Percentiles rank a stretch among this genome's conserved stretches.
phyloP scores from a whole-genome alignment of 2,113 vertebrate genomes.

The Vulpes ferrilata region DNA sequence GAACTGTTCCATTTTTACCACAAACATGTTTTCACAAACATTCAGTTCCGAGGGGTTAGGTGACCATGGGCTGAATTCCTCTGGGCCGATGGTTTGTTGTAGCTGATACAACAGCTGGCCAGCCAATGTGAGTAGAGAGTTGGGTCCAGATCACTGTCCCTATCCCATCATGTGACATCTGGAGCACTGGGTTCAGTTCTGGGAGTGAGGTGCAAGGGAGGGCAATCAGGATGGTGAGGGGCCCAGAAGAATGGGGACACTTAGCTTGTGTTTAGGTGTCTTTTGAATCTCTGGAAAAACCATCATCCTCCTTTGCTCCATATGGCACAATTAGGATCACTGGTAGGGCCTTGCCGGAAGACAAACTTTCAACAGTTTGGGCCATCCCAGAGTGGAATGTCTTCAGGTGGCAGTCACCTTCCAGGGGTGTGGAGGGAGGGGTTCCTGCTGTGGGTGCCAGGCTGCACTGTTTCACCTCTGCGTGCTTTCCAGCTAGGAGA shows the following conservation, averaged over 20 bases:
- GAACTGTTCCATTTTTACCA: not conserved
- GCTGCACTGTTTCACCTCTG: not conserved
- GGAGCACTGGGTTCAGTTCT: not conserved
- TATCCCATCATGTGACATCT: not conserved
- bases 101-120: not conserved
- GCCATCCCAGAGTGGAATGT: not conserved
- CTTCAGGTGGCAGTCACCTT: not conserved
- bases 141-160: not conserved
- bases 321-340: not conserved
- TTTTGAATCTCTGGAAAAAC: not conserved
- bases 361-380: not conserved
- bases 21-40: not conserved
- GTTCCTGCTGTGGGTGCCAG: rapidly evolving
- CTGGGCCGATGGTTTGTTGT: not conserved
- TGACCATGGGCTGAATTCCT: not conserved
- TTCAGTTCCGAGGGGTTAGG: not conserved
- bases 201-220: not conserved
- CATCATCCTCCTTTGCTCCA: not conserved
- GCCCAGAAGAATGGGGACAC: not conserved
- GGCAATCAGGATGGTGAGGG: not conserved
- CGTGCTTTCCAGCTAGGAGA: not conserved
- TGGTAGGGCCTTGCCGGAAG: not conserved
- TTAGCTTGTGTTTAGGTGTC: not conserved
- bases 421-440: not conserved
- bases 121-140: not conserved